A percentile compares a stretch with the other conserved stretches of the same genome.
Conservation (phyloP, 1,140 invertebrate genomes). For the Pseudomyrmex sp. region DNA sequence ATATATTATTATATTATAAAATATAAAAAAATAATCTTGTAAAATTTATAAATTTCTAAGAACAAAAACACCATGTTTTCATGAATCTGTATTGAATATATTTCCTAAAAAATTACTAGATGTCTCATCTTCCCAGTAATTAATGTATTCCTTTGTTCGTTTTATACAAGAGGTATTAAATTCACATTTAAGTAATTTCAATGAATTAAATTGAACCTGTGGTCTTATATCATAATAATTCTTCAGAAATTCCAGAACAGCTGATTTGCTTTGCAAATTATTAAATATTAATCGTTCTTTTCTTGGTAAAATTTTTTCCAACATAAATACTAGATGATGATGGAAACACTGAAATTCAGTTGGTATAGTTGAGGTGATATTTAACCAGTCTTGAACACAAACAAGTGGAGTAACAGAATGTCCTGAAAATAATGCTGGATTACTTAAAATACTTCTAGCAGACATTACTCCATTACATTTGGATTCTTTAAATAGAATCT, state of each 20-base stretch:
- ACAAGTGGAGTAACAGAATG: constrained; percentile 88
- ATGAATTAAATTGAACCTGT: constrained; percentile 44
- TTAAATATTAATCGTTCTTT: constrained; percentile 92
- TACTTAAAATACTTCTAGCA: constrained; percentile 94
- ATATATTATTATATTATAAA: constrained; percentile 5
- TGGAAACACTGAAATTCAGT: constrained; percentile 93
- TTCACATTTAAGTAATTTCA: constrained; percentile 79
- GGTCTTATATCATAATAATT: constrained; percentile 84
- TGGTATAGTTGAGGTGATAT: constrained; percentile 86
- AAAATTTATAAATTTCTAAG: constrained; percentile 17
- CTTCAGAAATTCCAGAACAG: constrained; percentile 90
- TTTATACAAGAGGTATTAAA: constrained; percentile 14
- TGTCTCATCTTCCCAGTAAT: constrained; percentile 42
- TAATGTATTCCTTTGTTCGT: constrained; percentile 40
- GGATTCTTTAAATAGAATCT: constrained; percentile 88
- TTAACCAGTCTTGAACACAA: constrained; percentile 95
- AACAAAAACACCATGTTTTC: neutral
- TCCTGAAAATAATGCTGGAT: constrained; percentile 95
- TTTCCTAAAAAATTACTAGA: constrained; percentile 29
- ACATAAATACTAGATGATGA: constrained; percentile 97
- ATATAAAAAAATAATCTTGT: neutral
- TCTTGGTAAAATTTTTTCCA: constrained; percentile 91
- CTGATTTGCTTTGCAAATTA: constrained; percentile 88
- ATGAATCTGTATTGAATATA: constrained; percentile 49
- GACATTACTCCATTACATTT: constrained; percentile 95